Base-by-base conservation (phyloP, 2,113 vertebrate species). In the Dissostichus mawsoni region DNA sequence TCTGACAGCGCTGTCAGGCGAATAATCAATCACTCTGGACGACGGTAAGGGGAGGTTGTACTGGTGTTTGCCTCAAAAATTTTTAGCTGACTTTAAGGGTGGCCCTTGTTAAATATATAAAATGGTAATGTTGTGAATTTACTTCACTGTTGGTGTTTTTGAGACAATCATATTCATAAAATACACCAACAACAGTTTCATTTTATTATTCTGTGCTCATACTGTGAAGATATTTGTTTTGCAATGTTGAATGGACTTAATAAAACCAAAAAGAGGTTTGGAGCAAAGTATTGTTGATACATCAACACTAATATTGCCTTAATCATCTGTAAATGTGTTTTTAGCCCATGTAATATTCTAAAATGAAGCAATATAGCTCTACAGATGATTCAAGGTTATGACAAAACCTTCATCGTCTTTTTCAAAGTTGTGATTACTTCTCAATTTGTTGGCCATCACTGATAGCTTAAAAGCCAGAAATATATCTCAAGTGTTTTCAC, bases 371-470 rank as follows among this genome's bases (percentile, higher is more conserved):
- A 29, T 58, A n/a, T 45, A 67, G 25, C 29, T 11, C 33, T 10
- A 3, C 20, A 11, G 14, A 66, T 78, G 55, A 74, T 66, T 70
- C 17, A 76, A 70, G 50, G 47, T 71, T 62, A 59, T 62, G 41
- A 67, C 23, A 20, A 55, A 67, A 76, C 44, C 47, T 52, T 45
- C 44, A 45, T 51, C 50, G 66, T 64, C 52, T 72, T 82, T 79
- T 65, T 77, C 59, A 18, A 53, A 74, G 10, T 58, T 33, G 57
- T 82, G 11, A 76, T 72, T 69, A 50, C 63, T 58, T 74, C 56
- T 71, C 56, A 57, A 17, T 64, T 56, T 61, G 20, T 59, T 58
- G 6, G 51, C 57, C 13, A 61, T 33, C 14, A 73, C 33, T 48
- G 55, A 67, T 52, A 63, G 45, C 12, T 56, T 78, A 29, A 71